phyloP scores from a whole-genome alignment of 2,797 vertebrate genomes.

The Florisuga fusca region DNA sequence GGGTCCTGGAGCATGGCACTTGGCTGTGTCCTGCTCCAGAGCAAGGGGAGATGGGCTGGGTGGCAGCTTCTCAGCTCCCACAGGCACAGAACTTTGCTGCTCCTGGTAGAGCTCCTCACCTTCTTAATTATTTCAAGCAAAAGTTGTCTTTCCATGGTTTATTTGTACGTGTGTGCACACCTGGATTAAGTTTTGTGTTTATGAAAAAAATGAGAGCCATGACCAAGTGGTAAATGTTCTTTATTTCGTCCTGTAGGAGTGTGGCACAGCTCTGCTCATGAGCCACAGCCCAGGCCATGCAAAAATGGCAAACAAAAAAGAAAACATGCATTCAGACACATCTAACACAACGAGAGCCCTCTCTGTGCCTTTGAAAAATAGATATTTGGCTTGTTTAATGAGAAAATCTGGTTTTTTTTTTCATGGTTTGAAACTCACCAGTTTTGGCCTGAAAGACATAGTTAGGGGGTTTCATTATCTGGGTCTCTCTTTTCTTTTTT shows the following conservation, averaged over 20 bases:
- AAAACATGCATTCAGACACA: not conserved
- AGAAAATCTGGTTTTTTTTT: not conserved
- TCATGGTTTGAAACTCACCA: not conserved
- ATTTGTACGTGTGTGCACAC: rapidly evolving
- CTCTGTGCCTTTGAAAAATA: not conserved
- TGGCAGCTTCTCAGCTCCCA: not conserved
- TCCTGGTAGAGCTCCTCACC: not conserved
- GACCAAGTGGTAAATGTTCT: not conserved
- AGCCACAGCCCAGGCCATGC: not conserved
- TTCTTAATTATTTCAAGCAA: not conserved
- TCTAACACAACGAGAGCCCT: not conserved
- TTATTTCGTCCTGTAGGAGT: not conserved
- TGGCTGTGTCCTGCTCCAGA: not conserved
- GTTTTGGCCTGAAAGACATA: not conserved
- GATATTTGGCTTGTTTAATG: not conserved
- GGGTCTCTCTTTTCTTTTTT: too few relatives aligned
- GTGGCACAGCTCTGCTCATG: rapidly evolving
- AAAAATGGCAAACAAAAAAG: not conserved
- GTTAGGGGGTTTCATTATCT: not conserved
- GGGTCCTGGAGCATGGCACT: not conserved
- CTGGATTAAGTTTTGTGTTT: rapidly evolving
- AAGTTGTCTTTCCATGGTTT: not conserved
- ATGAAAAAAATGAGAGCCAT: not conserved
- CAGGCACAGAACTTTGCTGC: not conserved
- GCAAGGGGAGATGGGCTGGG: not conserved